Evolutionary conservation across 2,797 vertebrate genomes (phyloP).

Genomic region (Luscinia megarhynchos): DNA sequence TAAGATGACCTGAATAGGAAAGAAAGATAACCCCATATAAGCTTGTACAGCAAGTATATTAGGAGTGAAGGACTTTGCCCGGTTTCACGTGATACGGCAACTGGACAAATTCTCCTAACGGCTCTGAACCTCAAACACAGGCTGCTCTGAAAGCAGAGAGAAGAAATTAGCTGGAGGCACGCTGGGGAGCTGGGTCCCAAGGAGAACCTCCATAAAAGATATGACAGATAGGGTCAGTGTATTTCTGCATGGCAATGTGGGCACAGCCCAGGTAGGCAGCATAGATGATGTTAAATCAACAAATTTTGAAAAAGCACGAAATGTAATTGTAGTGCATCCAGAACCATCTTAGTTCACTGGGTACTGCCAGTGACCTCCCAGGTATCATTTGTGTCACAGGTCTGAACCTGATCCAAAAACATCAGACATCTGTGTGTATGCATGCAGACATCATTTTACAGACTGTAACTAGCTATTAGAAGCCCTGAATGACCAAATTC

Average conservation of each 20-base stretch:
- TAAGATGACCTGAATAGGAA: constrained; percentile 50
- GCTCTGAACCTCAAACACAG: background rate
- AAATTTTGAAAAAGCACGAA: background rate
- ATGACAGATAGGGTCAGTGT: background rate
- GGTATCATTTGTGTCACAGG: accelerated
- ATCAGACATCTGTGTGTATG: background rate
- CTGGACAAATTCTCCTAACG: background rate
- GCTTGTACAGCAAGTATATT: background rate
- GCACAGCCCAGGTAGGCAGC: background rate
- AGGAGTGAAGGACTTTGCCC: constrained; percentile 11
- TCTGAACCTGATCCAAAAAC: background rate
- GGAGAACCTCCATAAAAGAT: background rate
- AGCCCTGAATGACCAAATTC: background rate
- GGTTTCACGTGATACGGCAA: background rate
- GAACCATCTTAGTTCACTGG: background rate
- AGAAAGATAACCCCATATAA: constrained; percentile 11
- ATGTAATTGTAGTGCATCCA: background rate
- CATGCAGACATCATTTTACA: background rate
- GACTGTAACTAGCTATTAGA: background rate
- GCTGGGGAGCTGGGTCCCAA: background rate
- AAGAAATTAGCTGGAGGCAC: background rate
- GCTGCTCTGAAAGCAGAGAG: background rate
- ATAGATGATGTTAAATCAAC: background rate
- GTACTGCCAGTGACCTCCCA: background rate
- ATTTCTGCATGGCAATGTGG: background rate